phyloP scores from a whole-genome alignment of 2,797 vertebrate genomes.

The Fringilla coelebs region DNA sequence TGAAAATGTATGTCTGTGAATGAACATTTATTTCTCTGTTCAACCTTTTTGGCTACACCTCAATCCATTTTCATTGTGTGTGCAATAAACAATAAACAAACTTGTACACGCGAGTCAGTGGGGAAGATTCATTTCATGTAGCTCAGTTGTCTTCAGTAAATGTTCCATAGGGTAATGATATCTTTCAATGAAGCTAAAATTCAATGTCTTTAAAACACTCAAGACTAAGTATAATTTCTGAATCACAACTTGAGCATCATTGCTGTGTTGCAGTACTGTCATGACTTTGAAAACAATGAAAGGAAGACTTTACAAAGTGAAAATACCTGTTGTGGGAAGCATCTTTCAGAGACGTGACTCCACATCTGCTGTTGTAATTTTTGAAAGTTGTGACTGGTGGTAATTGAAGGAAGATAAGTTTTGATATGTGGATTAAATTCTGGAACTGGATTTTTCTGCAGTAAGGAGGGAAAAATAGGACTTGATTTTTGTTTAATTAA shows the following conservation, averaged over 20 bases:
- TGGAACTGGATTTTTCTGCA: neutral
- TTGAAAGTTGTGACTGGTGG: neutral
- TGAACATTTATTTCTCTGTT: neutral
- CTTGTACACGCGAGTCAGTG: neutral
- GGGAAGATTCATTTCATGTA: neutral
- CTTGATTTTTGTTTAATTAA: neutral
- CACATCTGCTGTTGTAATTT: neutral
- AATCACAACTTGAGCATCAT: neutral
- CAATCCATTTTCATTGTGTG: neutral
- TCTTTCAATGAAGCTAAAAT: neutral
- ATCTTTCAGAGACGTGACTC: neutral
- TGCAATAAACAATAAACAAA: neutral
- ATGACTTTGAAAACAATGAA: neutral
- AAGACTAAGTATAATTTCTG: neutral
- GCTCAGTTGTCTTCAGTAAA: neutral
- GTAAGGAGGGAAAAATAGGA: neutral
- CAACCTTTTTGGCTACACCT: neutral
- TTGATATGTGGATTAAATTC: neutral
- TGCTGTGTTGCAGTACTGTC: neutral
- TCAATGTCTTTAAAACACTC: neutral
- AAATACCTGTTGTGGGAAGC: neutral
- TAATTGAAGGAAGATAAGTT: neutral
- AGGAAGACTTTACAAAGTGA: neutral
- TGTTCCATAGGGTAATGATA: neutral
- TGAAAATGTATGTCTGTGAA: neutral